phyloP scores from a whole-genome alignment of 2,797 vertebrate genomes.

The Amblyraja radiata region DNA sequence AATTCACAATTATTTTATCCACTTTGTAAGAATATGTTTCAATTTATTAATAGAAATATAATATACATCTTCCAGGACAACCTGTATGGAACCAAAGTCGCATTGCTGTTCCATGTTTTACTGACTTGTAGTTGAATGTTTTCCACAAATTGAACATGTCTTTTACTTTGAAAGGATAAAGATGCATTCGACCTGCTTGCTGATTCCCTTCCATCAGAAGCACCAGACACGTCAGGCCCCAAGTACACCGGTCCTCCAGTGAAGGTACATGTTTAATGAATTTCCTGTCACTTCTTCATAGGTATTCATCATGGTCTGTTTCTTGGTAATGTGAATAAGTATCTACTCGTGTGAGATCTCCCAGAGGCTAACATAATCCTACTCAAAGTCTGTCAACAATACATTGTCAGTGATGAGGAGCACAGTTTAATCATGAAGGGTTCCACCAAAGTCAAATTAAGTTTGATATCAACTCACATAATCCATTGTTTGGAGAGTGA shows the following conservation, averaged over 20 bases:
- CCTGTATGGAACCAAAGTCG: too few relatives aligned
- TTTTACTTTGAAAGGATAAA: background rate
- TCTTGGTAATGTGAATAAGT: background rate
- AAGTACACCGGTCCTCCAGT: background rate
- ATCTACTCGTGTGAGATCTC: background rate
- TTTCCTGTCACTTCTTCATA: background rate
- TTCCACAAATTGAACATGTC: background rate
- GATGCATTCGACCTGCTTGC: background rate
- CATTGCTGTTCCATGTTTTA: too few relatives aligned
- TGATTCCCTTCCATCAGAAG: background rate
- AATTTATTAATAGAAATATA: background rate
- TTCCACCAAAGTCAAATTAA: too few relatives aligned
- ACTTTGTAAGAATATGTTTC: too few relatives aligned
- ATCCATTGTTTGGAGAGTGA: too few relatives aligned
- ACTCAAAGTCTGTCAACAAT: background rate
- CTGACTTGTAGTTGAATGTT: too few relatives aligned
- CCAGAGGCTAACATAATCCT: background rate
- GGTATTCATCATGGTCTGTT: background rate
- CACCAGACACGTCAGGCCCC: background rate
- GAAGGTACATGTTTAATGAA: background rate
- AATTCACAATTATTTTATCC: too few relatives aligned
- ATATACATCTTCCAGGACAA: background rate
- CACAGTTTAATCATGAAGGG: too few relatives aligned
- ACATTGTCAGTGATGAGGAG: too few relatives aligned
- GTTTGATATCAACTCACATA: too few relatives aligned